Evolutionary conservation across 2,888 invertebrate species (phyloP).

Genomic region (Leptinotarsa haldemani): DNA sequence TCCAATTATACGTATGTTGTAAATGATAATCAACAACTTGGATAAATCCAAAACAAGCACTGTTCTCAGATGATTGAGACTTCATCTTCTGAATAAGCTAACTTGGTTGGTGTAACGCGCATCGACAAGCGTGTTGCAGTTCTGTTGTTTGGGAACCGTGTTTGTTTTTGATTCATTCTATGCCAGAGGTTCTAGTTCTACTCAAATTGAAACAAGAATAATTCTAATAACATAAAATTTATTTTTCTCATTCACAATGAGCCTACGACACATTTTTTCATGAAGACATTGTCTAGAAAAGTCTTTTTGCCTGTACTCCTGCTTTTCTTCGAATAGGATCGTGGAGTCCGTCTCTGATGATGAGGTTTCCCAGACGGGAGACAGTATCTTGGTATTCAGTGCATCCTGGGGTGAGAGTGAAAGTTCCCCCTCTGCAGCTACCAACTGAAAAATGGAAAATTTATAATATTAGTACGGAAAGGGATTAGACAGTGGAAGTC

Average conservation of each 20-base stretch:
- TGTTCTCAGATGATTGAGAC: no score
- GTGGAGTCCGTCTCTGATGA: conserved; percentile 72
- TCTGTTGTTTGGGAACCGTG: no score
- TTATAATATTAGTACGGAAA: no score
- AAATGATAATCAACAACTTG: no score
- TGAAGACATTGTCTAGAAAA: background rate
- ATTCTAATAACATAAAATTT: background rate
- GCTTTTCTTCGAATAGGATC: conserved; percentile 40
- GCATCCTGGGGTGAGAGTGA: conserved; percentile 57
- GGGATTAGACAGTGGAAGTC: no score
- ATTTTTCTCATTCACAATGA: conserved; percentile 10
- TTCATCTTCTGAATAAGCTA: no score
- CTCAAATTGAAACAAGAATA: background rate
- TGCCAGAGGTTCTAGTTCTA: background rate
- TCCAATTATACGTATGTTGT: no score
- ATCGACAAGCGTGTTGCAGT: no score
- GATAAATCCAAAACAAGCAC: no score
- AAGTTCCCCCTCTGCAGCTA: conserved; percentile 48
- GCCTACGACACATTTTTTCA: background rate
- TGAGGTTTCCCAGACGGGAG: conserved; percentile 71
- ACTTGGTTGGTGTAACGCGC: no score
- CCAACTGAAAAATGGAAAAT: conserved; percentile 48
- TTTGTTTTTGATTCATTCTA: no score
- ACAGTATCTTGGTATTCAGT: conserved; percentile 76
- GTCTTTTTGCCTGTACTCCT: conserved; percentile 6